These are phyloP conservation scores for Esperia sulphurella DNA, from an alignment of 2,888 invertebrate species.

Conservation along the genomic window DNA sequence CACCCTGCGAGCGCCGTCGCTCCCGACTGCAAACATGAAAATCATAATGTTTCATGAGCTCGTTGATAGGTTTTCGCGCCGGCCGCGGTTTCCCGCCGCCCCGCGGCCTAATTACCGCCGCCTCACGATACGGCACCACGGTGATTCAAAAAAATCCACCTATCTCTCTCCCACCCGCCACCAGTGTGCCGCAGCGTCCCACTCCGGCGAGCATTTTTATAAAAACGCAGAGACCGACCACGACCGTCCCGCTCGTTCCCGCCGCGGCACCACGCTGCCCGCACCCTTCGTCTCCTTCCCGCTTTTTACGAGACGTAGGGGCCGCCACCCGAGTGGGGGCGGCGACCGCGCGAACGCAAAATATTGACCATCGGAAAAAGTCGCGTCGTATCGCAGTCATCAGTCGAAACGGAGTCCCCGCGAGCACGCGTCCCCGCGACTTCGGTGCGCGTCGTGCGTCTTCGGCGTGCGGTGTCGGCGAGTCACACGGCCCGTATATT, in stretches of 20 bases:
- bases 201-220: constrained; percentile 72
- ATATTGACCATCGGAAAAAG: constrained; percentile 81
- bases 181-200: constrained; percentile 47
- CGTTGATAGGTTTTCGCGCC: constrained; percentile 77
- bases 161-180: constrained; percentile 60
- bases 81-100: constrained; percentile 77
- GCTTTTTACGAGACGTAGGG: constrained; percentile 80
- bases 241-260: constrained; percentile 75
- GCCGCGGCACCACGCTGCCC: constrained; percentile 58
- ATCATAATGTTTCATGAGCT: constrained; percentile 78
- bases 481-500: constrained; percentile 58
- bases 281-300: constrained; percentile 78
- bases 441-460: constrained; percentile 73
- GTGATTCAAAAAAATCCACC: constrained; percentile 75
- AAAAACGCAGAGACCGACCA: constrained; percentile 77
- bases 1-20: constrained; percentile 42
- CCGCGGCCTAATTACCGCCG: constrained; percentile 77
- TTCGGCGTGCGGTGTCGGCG: constrained; percentile 72
- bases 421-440: constrained; percentile 67
- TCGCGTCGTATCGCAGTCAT: constrained; percentile 80
- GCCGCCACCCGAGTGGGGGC: constrained; percentile 73
- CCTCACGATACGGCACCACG: constrained; percentile 76
- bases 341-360: constrained; percentile 79
- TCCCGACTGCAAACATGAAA: constrained; percentile 64
- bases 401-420: constrained; percentile 77